Base-by-base conservation (phyloP, 2,888 invertebrate species). In the Callyntrura sp. region DNA sequence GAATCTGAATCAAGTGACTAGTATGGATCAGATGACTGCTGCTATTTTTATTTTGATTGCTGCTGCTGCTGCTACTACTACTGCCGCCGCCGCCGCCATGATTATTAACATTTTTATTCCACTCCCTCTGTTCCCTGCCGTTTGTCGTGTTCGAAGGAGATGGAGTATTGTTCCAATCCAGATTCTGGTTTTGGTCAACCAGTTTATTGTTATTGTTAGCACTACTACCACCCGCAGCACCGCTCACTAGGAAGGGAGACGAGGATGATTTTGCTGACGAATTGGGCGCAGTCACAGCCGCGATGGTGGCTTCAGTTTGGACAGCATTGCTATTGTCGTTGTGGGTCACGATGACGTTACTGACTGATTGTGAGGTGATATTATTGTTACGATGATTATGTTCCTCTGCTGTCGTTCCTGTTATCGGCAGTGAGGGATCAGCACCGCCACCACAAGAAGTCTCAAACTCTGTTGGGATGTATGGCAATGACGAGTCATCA, bases 401-500 rank as follows among this genome's bases (percentile, higher is more conserved):
- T n/a, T 89, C 70, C 0, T 60, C 85, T 60, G 89, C 11, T 43
- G 78, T 78, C 12, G 79, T 45, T 45, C 12, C 11, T n/a, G 51
- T 51, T 43, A 0, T 17, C 68, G 73, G 6, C 68, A 35, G 68
- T 4, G 12, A 23, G 23, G 51, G 12, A 51, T 76, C 73, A 11
- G 23, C 48, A 25, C 17, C 25, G 45, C 28, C 81, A 23, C 81
- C 85, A 65, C 73, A 85, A 81, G 90, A 62, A 82, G 82, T 65
- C 76, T 90, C 86, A 45, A 65, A 68, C 12, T 90, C 90, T 65
- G 83, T 43, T 48, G 35, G 35, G 35, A 65, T 79, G 43, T 85
- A 92, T 57, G 91, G 91, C 85, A 91, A 81, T 51, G 92, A 92
- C 14, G 90, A 91, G 91, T 93, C 93, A 86, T 93, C 93, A 88